phyloP scores from a whole-genome alignment of 2,888 invertebrate genomes.

The Erebia aethiops region DNA sequence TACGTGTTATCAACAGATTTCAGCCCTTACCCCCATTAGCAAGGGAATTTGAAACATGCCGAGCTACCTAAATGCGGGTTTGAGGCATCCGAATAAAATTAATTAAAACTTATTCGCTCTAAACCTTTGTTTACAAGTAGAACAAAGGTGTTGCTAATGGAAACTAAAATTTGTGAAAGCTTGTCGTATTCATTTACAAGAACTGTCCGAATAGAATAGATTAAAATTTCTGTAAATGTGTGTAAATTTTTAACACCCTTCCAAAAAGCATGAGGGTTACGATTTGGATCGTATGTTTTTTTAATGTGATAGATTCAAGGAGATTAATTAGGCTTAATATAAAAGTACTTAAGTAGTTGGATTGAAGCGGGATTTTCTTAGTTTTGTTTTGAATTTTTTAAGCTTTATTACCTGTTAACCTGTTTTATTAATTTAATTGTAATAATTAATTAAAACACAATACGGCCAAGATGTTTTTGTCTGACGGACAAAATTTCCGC shows the following conservation, averaged over 20 bases:
- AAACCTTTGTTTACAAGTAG: conserved; percentile 34
- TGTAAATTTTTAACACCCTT: too few species aligned
- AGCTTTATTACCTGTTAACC: background rate
- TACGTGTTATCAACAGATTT: conserved; percentile 32
- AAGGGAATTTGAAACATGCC: conserved; percentile 37
- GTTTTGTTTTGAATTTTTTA: background rate
- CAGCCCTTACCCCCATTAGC: conserved; percentile 39
- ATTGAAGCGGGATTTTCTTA: background rate
- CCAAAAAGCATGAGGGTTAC: too few species aligned
- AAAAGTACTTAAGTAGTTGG: background rate
- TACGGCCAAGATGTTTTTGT: background rate
- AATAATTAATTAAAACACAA: too few species aligned
- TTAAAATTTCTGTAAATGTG: too few species aligned
- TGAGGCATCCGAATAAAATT: conserved; percentile 38
- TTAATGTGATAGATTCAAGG: too few species aligned
- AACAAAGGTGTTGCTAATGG: conserved; percentile 25
- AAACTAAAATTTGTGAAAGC: background rate
- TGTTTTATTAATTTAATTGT: too few species aligned
- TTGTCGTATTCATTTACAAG: background rate
- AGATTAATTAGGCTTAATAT: background rate
- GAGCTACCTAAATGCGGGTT: conserved; percentile 38
- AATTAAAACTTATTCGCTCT: conserved; percentile 38
- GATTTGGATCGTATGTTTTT: too few species aligned
- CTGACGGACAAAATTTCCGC: background rate
- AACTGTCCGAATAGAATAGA: background rate